Percentiles rank a stretch among this genome's conserved stretches.
Conservation (phyloP, 2,888 invertebrate genomes). For the Ganaspis brasiliensis region DNA sequence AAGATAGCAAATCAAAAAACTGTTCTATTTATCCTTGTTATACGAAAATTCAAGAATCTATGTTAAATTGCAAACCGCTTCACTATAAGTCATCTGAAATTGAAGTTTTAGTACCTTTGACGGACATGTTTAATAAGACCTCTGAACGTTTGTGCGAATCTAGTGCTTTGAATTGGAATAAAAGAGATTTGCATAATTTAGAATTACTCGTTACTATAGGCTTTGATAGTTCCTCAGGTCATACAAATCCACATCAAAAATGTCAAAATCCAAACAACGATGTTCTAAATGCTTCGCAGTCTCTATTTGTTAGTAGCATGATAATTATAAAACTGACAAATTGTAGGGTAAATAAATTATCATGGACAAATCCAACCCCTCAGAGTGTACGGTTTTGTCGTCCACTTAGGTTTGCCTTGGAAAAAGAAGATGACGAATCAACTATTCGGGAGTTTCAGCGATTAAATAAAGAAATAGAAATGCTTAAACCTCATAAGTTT, state of each 20-base stretch:
- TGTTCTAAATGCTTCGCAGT: neutral
- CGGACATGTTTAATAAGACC: neutral
- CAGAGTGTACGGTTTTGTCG: neutral
- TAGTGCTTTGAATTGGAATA: neutral
- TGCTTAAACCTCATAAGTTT: neutral
- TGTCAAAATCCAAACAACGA: neutral
- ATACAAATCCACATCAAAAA: slow-evolving; percentile 19
- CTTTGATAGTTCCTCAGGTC: slow-evolving; percentile 1
- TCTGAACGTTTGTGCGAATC: slow-evolving; percentile 9
- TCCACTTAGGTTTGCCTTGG: neutral
- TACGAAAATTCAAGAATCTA: neutral
- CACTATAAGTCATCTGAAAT: slow-evolving; percentile 1
- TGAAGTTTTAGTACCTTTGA: neutral
- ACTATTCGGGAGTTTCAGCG: neutral
- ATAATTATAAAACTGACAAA: slow-evolving; percentile 3
- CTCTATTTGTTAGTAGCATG: slow-evolving; percentile 8
- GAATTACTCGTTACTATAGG: slow-evolving; percentile 1
- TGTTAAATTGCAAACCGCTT: neutral
- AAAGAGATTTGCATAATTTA: neutral
- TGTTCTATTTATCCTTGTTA: neutral
- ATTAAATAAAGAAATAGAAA: slow-evolving; percentile 19
- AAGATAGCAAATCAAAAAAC: neutral
- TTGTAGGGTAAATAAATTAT: neutral
- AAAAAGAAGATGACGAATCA: slow-evolving; percentile 19
- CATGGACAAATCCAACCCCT: slow-evolving; percentile 9